Evolutionary conservation across 2,888 invertebrate species (phyloP), one percentile per base, ranked within the genome.

Genomic region (Drosophila anceps): DNA sequence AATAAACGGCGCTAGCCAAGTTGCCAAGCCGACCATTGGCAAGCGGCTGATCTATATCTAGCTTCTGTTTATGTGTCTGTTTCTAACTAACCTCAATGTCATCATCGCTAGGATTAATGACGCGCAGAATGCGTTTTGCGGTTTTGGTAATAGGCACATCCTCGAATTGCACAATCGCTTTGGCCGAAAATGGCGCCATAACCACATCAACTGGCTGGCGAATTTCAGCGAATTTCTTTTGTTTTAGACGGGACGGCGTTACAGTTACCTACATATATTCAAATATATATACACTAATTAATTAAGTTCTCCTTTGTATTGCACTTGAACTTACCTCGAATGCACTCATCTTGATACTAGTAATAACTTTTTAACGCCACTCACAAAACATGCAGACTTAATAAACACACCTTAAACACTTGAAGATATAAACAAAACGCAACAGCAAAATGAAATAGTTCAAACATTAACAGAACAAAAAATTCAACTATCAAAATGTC

Each of bases 161-260:
- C 74, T 96, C 95, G 85, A 96, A 96, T n/a, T 94, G 93, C 20
- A 96, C 94, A 93, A 95, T 95, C 4, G 96, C 95, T 79, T 94
- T 94, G 63, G 94, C 93, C n/a, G 95, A 94, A 92, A 96, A 96
- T 2, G 96, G 96, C 13, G 95, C 95, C 82, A 96, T 93, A 50
- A 94, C 91, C 15, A 96, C 93, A 50, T 79, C 73, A 1, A 91
- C 82, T 9, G 92, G 92, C 79, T 92, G 93, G 81, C 75, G 91
- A 69, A 79, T 92, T 92, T 81, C 94, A 82, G 76, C 92, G 78
- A 88, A 91, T 91, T 85, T 91, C 68, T 91, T 91, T 51, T 81
- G 87, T 69, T 91, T 92, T 0, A 79, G 54, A 4, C 92, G 88
- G n/a, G 92, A 84, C 37, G 93, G 93, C 18, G 93, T 93, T 27